Evolutionary conservation across 30 jellyfish, hydroid and myxozoan genomes (phyloP), one percentile per base, ranked within the genome.

Genomic region (Catostylus mosaicus): DNA sequence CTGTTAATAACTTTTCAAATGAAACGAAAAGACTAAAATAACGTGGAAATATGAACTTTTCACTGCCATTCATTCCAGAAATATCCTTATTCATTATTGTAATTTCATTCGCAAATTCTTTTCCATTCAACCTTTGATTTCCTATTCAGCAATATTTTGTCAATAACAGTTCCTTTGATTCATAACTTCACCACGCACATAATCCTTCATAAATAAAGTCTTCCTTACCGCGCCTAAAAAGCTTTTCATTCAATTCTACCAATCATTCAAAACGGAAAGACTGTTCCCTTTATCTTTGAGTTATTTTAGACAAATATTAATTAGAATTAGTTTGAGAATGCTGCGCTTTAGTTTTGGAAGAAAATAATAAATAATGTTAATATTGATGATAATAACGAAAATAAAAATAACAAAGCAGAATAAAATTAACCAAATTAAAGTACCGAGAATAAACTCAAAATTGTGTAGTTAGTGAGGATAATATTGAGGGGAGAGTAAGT

Each of bases 31-130:
- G n/a, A n/a, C n/a, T n/a, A n/a, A n/a, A n/a, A n/a, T n/a, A n/a
- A 43, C 56, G 16, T 6, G 56, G 16, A 43, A 43, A 43, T 43
- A 16, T 20, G n/a, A 22, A 59, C 71, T 59, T 59, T 37, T 50
- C 1, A 2, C 71, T 8, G 71, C 38, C 71, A 59, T 59, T 59
- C 71, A 23, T 59, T 59, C 71, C 71, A 59, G n/a, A 59, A 59
- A 59, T 59, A 59, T 3, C 38, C 19, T 59, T 59, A 9, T 16
- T 59, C 71, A 2, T 59, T 1, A 1, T 24, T 59, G 38, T 59
- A 1, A 59, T 8, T 22, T 5, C 11, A 27, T 22, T 59, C 37
- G 38, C 71, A 59, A n/a, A 59, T 59, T 23, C 71, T 23, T 59
- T 59, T 18, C 24, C 63, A 50, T 59, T 59, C 36, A 59, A 59